Evolutionary conservation across 1,140 invertebrate genomes (phyloP).

Genomic region (Penaeus japonicus): DNA sequence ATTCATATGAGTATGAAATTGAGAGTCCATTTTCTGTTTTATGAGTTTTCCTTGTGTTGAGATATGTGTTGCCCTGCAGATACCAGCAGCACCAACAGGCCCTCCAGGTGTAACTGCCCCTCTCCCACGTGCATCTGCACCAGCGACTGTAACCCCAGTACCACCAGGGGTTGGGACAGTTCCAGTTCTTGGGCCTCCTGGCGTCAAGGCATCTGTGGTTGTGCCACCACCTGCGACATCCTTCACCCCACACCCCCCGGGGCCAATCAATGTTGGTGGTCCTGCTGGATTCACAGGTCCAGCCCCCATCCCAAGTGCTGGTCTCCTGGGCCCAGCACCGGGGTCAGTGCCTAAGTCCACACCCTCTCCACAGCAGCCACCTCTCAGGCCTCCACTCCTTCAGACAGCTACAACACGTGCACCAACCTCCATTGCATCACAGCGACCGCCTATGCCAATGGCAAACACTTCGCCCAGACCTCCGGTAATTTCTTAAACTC

Average conservation of each 20-base stretch:
- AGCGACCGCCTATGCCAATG: slow-evolving; percentile 25
- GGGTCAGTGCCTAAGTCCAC: slow-evolving; percentile 27
- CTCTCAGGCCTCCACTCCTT: slow-evolving; percentile 30
- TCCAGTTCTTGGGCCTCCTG: slow-evolving; percentile 40
- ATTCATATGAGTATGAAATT: too few relatives aligned
- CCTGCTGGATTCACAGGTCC: slow-evolving; percentile 18
- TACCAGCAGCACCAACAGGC: not conserved
- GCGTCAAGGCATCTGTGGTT: slow-evolving; percentile 46
- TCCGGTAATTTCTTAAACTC: not conserved
- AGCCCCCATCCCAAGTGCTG: slow-evolving; percentile 14
- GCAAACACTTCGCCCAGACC: slow-evolving; percentile 16
- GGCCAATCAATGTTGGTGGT: slow-evolving; percentile 6
- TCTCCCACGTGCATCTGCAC: not conserved
- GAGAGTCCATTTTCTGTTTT: too few relatives aligned
- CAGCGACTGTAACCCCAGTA: not conserved
- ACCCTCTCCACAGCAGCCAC: slow-evolving; percentile 14
- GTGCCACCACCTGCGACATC: slow-evolving; percentile 31
- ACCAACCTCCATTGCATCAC: slow-evolving; percentile 1
- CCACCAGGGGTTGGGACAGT: slow-evolving; percentile 33
- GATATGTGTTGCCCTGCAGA: too few relatives aligned
- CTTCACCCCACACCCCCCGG: slow-evolving; percentile 26
- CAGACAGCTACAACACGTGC: slow-evolving; percentile 9
- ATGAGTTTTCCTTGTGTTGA: too few relatives aligned
- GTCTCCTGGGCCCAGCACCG: slow-evolving; percentile 32
- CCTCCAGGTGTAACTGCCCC: not conserved